Evolutionary conservation across 2,888 invertebrate species (phyloP).

Genomic region (Brachypterus glaber): DNA sequence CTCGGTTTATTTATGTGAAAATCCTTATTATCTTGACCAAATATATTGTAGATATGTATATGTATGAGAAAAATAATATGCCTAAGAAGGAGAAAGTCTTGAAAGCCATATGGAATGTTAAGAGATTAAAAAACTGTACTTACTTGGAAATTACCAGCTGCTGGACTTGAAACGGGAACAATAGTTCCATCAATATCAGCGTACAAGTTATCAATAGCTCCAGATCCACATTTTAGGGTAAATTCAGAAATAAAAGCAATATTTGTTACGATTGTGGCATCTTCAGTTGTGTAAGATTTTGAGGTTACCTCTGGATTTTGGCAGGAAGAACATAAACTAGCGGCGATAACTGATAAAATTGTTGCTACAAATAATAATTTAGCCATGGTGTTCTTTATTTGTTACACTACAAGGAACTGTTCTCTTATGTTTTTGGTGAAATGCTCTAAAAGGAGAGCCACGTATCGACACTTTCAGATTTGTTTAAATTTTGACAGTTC

Average conservation of each 20-base stretch:
- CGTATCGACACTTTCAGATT: too few relatives aligned
- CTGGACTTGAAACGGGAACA: slow-evolving; percentile 72
- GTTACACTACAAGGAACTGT: too few relatives aligned
- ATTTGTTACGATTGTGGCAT: slow-evolving; percentile 82
- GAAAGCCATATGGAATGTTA: too few relatives aligned
- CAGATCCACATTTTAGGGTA: slow-evolving; percentile 67
- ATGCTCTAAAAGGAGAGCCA: too few relatives aligned
- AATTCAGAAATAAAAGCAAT: slow-evolving; percentile 91
- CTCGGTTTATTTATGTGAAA: too few relatives aligned
- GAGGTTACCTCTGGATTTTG: slow-evolving; percentile 60
- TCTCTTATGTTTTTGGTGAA: too few relatives aligned
- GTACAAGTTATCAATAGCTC: slow-evolving; percentile 57
- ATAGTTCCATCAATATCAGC: slow-evolving; percentile 82
- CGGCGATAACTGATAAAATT: slow-evolving; percentile 19
- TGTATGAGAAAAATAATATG: too few relatives aligned
- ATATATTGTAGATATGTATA: too few relatives aligned
- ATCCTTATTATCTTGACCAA: too few relatives aligned
- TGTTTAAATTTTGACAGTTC: too few relatives aligned
- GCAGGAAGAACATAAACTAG: slow-evolving; percentile 39
- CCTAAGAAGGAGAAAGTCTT: too few relatives aligned
- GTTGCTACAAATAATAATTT: slow-evolving; percentile 13
- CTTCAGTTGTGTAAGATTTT: slow-evolving; percentile 82
- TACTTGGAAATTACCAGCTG: slow-evolving; percentile 77
- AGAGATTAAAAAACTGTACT: slow-evolving; percentile 36
- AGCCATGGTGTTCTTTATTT: too few relatives aligned